A percentile compares a stretch with the other conserved stretches of the same genome.
Conservation (phyloP, 2,888 invertebrate species). For the Globia sparganii region DNA sequence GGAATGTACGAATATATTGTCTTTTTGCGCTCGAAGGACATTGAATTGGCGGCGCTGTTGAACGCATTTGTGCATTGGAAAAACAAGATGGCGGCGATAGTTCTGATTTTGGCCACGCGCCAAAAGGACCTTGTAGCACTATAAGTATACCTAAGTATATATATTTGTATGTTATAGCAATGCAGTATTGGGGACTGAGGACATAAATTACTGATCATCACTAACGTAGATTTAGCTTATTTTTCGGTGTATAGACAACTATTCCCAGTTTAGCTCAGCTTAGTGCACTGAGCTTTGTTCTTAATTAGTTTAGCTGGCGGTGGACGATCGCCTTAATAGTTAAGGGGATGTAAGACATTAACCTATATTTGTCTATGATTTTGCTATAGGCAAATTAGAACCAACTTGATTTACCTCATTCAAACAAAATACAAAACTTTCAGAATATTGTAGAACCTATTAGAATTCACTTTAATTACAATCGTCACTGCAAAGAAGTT, state of each 20-base stretch:
- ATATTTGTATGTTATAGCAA: not conserved
- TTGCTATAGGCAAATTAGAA: not conserved
- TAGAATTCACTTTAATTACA: not conserved
- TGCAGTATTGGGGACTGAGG: too few relatives aligned
- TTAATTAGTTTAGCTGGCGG: too few relatives aligned
- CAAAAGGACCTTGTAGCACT: not conserved
- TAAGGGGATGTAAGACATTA: not conserved
- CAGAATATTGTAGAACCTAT: not conserved
- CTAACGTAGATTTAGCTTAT: too few relatives aligned
- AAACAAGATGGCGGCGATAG: not conserved
- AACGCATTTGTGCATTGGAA: not conserved
- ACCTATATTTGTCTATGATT: not conserved
- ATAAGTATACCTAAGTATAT: not conserved
- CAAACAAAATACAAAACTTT: not conserved
- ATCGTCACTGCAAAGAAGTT: not conserved
- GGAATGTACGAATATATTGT: slow-evolving; percentile 1
- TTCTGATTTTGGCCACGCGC: not conserved
- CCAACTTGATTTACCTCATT: not conserved
- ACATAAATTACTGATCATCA: too few relatives aligned
- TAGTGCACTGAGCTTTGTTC: too few relatives aligned
- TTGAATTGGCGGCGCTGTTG: not conserved
- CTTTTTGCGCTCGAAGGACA: not conserved
- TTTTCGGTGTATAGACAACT: too few relatives aligned
- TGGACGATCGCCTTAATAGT: not conserved
- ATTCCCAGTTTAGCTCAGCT: too few relatives aligned